A percentile compares a stretch with the other conserved stretches of the same genome.
Conservation (phyloP, 2,797 vertebrate species). For the Peromyscus aztecus region DNA sequence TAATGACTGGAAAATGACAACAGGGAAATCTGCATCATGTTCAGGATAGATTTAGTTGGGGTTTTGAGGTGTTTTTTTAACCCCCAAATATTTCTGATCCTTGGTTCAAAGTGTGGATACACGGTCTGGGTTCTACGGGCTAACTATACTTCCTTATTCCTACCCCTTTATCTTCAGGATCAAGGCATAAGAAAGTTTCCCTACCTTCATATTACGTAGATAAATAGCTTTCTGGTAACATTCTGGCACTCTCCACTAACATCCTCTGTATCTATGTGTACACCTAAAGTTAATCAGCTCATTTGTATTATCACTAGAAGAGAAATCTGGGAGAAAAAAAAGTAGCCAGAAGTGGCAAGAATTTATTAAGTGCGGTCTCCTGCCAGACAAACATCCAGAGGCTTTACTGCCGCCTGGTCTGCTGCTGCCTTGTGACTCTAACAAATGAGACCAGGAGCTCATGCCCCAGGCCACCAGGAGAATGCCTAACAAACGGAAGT, state of each 20-base stretch:
- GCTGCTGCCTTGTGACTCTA: conserved; percentile 33
- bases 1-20: not conserved
- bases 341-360: too few relatives aligned
- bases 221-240: not conserved
- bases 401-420: conserved; percentile 32
- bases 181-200: not conserved
- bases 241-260: not conserved
- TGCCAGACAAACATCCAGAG: conserved; percentile 4
- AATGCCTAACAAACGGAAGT: conserved; percentile 30
- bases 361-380: conserved; percentile 72
- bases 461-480: conserved; percentile 63
- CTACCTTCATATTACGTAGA: not conserved
- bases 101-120: not conserved
- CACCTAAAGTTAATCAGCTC: not conserved
- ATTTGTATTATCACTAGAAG: not conserved
- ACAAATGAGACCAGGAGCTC: conserved; percentile 69
- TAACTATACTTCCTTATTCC: not conserved
- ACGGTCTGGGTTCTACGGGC: not conserved
- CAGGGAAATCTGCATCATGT: not conserved
- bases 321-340: too few relatives aligned
- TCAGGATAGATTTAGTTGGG: not conserved
- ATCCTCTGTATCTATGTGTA: not conserved
- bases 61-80: not conserved
- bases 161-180: not conserved
- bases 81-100: not conserved